A percentile compares a stretch with the other conserved stretches of the same genome.
Conservation (phyloP, 1,140 invertebrate genomes). For the Cryptotermes secundus region DNA sequence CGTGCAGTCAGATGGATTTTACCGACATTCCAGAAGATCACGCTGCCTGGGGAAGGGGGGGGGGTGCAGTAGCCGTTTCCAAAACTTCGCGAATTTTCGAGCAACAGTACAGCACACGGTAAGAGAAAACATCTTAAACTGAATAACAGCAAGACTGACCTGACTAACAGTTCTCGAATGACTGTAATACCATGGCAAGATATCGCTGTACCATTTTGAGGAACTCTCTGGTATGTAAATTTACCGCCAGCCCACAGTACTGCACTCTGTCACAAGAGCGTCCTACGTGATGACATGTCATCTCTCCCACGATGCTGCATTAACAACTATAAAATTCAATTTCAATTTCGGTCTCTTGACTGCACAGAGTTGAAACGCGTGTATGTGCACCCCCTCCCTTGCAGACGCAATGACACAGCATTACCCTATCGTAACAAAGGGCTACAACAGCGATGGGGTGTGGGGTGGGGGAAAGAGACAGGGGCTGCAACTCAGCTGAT, state of each 20-base stretch:
- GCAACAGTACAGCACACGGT: too few relatives aligned
- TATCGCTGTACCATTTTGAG: too few relatives aligned
- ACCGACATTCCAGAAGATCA: too few relatives aligned
- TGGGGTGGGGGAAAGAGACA: not conserved
- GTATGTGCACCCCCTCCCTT: not conserved
- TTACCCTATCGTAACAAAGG: not conserved
- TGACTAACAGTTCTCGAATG: too few relatives aligned
- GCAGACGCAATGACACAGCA: not conserved
- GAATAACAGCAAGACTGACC: too few relatives aligned
- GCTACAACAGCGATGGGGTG: not conserved
- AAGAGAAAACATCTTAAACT: too few relatives aligned
- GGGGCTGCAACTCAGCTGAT: not conserved
- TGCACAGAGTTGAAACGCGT: not conserved
- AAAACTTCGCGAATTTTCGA: too few relatives aligned
- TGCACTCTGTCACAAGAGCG: not conserved
- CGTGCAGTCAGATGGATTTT: too few relatives aligned
- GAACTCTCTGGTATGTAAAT: not conserved
- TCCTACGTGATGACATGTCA: not conserved
- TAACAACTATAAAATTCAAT: conserved; percentile 15
- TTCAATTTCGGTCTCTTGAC: not conserved
- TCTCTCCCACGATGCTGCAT: not conserved
- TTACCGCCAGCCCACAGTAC: too few relatives aligned
- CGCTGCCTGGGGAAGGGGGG: too few relatives aligned
- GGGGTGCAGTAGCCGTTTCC: too few relatives aligned
- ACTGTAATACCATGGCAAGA: too few relatives aligned